Percentiles rank a stretch among this genome's conserved stretches.
Evolutionary conservation across 2,113 vertebrate species (phyloP).

Genomic region (Cynopterus brachyotis): DNA sequence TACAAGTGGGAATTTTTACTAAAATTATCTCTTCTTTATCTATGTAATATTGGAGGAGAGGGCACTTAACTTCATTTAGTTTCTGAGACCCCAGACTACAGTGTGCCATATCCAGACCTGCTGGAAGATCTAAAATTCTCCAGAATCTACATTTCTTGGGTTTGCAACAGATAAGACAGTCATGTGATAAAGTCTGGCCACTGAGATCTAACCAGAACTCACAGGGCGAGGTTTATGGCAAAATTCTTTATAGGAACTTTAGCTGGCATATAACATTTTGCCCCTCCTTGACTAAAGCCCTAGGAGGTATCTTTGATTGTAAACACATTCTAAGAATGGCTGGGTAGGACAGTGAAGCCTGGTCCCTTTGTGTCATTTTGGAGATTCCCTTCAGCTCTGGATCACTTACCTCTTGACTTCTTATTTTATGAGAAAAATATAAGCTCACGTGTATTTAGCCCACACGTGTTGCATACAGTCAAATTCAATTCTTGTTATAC

Average conservation of each 20-base stretch:
- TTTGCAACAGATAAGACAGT: not conserved
- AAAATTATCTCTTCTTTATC: not conserved
- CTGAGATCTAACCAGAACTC: not conserved
- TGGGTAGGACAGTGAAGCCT: not conserved
- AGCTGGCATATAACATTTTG: not conserved
- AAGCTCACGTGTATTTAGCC: not conserved
- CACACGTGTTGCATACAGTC: not conserved
- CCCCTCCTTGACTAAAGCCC: not conserved
- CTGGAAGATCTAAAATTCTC: not conserved
- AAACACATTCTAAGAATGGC: not conserved
- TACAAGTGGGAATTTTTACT: slow-evolving; percentile 13
- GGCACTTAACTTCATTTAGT: not conserved
- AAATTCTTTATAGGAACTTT: not conserved
- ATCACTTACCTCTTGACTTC: not conserved
- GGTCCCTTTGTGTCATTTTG: not conserved
- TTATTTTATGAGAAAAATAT: slow-evolving; percentile 11
- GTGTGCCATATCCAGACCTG: not conserved
- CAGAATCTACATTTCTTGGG: not conserved
- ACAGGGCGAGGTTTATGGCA: not conserved
- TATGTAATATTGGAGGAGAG: not conserved
- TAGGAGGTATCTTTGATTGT: not conserved
- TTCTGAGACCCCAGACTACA: not conserved
- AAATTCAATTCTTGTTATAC: not conserved
- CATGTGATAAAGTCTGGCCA: not conserved
- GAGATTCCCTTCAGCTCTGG: not conserved